Base-by-base conservation (phyloP, 2,888 invertebrate species). In the Alitta virens region DNA sequence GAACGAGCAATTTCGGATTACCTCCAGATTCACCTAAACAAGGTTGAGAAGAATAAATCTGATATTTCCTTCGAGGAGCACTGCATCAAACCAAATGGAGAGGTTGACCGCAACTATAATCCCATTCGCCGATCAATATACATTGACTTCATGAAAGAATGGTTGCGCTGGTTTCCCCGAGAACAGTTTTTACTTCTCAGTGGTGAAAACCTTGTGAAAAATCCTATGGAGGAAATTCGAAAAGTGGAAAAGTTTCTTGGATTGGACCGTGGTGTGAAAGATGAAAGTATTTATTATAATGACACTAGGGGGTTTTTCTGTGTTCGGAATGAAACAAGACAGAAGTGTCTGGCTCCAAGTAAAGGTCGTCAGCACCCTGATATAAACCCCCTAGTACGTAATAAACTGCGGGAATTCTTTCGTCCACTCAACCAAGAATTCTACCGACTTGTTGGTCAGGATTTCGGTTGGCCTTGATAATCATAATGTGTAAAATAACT, bases 231-330 rank as follows among this genome's bases (percentile, higher is more conserved):
- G 18, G 77, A 77, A 59, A 69, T 80, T 23, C 54, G 62, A 21
- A 71, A 71, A 60, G 72, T 79, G n/a, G 78, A 79, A 62, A 60
- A 62, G n/a, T 79, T 79, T 63, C 66, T 79, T 7, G 75, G 77
- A 1, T 60, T 79, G 49, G 65, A 71, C 23, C 75, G 73, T 58
- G 57, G 63, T 54, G 69, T 79, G 9, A 73, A 71, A 26, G 67
- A 72, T 51, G 91, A 91, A 81, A 92, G 94, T 83, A 92, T 98
- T 83, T 94, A 95, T 84, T 98, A 94, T 85, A 97, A 98, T 84
- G 90, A 91, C 83, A 94, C 93, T n/a, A 94, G 96, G 83, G 94
- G 97, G 65, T 94, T 98, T 84, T 96, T 91, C 84, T 96, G 96
- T 81, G 81, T 84, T 63, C 70, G 80, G 24, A 81, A 82, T 67